Conservation (phyloP, 2,888 invertebrate genomes). For the Tetranychus truncatus region DNA sequence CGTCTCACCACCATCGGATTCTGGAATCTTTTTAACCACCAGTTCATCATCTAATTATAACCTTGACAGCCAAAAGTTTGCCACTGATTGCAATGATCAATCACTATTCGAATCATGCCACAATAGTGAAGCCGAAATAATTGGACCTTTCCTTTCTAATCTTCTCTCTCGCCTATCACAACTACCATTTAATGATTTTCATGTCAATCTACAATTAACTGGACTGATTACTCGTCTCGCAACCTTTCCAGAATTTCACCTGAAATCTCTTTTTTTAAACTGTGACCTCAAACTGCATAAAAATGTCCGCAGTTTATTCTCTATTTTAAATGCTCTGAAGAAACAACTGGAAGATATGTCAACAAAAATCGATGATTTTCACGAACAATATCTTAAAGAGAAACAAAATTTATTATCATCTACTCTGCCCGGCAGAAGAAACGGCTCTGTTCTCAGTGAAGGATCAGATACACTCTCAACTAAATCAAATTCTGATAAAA, state of each 20-base stretch:
- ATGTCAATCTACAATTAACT: conserved; percentile 68
- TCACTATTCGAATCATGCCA: not conserved
- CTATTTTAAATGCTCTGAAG: conserved; percentile 13
- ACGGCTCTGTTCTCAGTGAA: not conserved
- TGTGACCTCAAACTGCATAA: conserved; percentile 68
- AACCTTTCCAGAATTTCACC: conserved; percentile 67
- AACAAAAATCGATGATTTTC: conserved; percentile 35
- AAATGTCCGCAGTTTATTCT: conserved; percentile 65
- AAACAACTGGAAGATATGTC: conserved; percentile 42
- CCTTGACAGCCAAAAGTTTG: not conserved
- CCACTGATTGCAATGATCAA: not conserved
- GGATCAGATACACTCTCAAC: not conserved
- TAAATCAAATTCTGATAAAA: not conserved
- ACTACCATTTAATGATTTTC: conserved; percentile 62
- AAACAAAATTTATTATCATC: conserved; percentile 31
- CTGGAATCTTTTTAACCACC: not conserved
- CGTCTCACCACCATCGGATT: not conserved
- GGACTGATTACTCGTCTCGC: conserved; percentile 67
- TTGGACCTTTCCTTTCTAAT: conserved; percentile 57
- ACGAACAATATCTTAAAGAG: conserved; percentile 53
- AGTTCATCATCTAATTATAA: not conserved
- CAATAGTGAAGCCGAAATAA: conserved; percentile 14
- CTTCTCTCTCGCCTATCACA: conserved; percentile 61
- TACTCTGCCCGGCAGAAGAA: not conserved
- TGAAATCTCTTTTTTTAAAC: conserved; percentile 68